Percentiles rank a stretch among this genome's conserved stretches.
Conservation (phyloP, 2,888 invertebrate genomes). For the Caenorhabditis macrosperma region DNA sequence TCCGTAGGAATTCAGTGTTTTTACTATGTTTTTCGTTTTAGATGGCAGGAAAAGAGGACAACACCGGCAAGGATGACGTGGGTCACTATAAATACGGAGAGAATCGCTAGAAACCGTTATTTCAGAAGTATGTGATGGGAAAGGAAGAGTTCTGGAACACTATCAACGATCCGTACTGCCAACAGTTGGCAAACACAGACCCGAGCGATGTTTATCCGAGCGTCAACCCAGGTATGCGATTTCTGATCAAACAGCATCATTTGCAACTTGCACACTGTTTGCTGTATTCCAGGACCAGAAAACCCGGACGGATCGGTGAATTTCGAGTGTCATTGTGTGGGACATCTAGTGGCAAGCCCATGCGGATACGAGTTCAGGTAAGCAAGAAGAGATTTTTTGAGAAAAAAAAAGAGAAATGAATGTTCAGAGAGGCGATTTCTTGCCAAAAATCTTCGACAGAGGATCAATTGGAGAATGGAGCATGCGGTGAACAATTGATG, state of each 20-base stretch:
- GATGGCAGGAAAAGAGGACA: conserved; percentile 20
- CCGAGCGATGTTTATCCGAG: conserved; percentile 73
- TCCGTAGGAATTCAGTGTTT: not conserved
- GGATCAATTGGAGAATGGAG: conserved; percentile 75
- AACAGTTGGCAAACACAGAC: conserved; percentile 68
- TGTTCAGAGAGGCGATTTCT: conserved; percentile 70
- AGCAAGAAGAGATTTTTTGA: not conserved
- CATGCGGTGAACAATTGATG: conserved; percentile 77
- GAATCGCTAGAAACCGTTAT: not conserved
- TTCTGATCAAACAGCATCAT: not conserved
- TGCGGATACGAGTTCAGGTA: conserved; percentile 77
- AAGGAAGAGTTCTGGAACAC: conserved; percentile 73
- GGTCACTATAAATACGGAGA: not conserved
- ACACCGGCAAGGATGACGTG: conserved; percentile 25
- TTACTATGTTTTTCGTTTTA: conserved; percentile 9
- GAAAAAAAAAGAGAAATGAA: conserved; percentile 5
- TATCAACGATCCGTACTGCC: conserved; percentile 72
- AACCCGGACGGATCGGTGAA: conserved; percentile 78
- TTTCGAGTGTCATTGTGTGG: conserved; percentile 79
- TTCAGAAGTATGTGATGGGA: conserved; percentile 68
- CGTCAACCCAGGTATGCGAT: conserved; percentile 74
- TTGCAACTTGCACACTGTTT: no score
- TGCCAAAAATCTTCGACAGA: conserved; percentile 75
- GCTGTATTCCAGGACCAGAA: conserved; percentile 75
- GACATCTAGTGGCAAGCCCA: conserved; percentile 78